Conservation (phyloP, 64 coral and sea anemone species). For the Porites australiensis region DNA sequence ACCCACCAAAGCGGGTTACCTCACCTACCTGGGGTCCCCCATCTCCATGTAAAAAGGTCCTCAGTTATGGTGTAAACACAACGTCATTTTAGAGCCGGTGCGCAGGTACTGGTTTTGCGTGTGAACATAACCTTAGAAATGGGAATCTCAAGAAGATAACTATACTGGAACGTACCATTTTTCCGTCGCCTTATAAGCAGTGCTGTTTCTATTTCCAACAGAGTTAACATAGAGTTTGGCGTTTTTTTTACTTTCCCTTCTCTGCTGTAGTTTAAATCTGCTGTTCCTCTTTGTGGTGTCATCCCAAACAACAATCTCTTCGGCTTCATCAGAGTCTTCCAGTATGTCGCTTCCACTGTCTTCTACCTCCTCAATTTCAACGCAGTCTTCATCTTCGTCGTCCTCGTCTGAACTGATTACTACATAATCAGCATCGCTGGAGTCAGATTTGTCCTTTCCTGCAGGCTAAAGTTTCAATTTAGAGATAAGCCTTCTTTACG, state of each 20-base stretch:
- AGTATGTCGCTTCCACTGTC: constrained; percentile 1
- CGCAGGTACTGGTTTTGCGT: too few species aligned
- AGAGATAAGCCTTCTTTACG: not conserved
- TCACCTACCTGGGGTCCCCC: too few species aligned
- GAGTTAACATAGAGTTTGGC: too few species aligned
- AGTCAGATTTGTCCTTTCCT: constrained; percentile 28
- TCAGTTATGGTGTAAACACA: too few species aligned
- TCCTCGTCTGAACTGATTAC: not conserved
- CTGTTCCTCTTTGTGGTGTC: constrained; percentile 1
- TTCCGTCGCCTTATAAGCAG: not conserved
- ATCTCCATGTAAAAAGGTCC: too few species aligned
- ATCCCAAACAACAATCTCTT: constrained; percentile 38
- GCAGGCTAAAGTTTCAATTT: not conserved
- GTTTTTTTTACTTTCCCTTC: not conserved
- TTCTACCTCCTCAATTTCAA: constrained; percentile 46
- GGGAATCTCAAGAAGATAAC: too few species aligned
- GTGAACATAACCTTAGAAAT: too few species aligned
- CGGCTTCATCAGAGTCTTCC: not conserved
- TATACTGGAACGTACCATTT: not conserved
- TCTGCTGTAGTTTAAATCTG: not conserved
- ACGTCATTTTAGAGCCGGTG: too few species aligned
- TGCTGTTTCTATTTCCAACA: not conserved
- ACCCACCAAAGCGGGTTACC: too few species aligned
- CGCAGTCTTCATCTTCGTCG: not conserved
- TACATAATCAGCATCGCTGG: not conserved